Percentiles rank a stretch among this genome's conserved stretches.
These are phyloP conservation scores for Ia io DNA, from an alignment of 2,113 vertebrate species.

Conservation along the genomic window DNA sequence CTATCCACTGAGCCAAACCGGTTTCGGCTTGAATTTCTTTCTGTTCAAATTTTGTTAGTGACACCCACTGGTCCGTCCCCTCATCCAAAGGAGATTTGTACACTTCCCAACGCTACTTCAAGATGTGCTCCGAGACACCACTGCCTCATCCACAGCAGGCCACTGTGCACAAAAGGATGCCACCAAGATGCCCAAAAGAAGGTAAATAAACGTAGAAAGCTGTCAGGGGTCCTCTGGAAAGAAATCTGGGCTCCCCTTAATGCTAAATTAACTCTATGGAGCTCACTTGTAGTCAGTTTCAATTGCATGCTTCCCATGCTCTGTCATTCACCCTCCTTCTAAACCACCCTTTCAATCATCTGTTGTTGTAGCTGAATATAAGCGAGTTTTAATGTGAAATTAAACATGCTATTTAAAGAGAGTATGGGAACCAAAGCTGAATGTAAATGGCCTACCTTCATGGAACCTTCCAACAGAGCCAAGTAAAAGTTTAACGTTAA, in stretches of 20 bases:
- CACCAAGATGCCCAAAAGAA: neutral
- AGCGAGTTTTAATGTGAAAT: neutral
- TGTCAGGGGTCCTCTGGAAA: neutral
- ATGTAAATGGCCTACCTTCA: neutral
- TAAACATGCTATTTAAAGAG: neutral
- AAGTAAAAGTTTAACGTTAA: constrained; percentile 6
- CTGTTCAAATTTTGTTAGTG: neutral
- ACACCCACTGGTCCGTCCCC: neutral
- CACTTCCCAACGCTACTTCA: neutral
- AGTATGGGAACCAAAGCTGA: neutral
- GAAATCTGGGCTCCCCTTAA: neutral
- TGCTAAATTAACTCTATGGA: neutral
- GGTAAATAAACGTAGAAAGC: neutral
- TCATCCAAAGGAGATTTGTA: neutral
- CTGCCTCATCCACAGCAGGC: neutral
- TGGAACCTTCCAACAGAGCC: neutral
- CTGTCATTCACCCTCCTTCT: neutral
- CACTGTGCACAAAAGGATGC: neutral
- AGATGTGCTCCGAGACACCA: neutral
- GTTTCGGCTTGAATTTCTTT: neutral
- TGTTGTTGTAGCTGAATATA: neutral
- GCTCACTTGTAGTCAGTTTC: neutral
- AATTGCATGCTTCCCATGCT: neutral
- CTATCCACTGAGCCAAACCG: no score
- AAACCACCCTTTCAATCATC: neutral